Evolutionary conservation across 2,113 vertebrate genomes (phyloP).

Genomic region (Smithornis capensis): DNA sequence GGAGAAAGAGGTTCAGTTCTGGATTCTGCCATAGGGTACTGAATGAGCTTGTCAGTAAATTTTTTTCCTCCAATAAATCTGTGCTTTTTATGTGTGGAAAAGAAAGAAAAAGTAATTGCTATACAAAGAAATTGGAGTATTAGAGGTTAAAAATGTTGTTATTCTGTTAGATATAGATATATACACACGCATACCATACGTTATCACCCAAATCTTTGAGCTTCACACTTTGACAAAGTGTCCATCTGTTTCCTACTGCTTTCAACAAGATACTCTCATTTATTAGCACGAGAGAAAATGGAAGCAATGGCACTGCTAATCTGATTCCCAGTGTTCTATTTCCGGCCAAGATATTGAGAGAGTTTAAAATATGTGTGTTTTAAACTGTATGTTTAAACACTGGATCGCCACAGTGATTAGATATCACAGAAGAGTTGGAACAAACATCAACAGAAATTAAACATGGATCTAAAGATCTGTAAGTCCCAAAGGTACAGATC

Average conservation of each 20-base stretch:
- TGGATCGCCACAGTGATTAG: neutral
- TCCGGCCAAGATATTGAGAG: neutral
- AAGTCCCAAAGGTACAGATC: neutral
- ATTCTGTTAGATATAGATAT: neutral
- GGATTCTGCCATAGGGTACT: neutral
- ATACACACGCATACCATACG: neutral
- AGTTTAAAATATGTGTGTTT: neutral
- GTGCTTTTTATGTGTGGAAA: neutral
- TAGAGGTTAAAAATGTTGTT: conserved; percentile 17
- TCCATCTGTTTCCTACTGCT: conserved; percentile 13
- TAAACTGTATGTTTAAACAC: neutral
- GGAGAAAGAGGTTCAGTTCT: neutral
- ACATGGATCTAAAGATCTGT: neutral
- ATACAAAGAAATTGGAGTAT: neutral
- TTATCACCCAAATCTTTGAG: neutral
- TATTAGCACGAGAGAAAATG: neutral
- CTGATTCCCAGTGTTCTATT: neutral
- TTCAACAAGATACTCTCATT: neutral
- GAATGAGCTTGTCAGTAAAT: neutral
- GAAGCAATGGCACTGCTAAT: neutral
- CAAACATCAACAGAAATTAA: neutral
- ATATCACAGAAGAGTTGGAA: neutral
- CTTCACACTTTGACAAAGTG: neutral
- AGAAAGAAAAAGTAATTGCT: neutral
- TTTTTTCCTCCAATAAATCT: neutral